These are phyloP conservation scores for Himalopsyche japonica DNA, from an alignment of 2,888 invertebrate species.

Conservation along the genomic window DNA sequence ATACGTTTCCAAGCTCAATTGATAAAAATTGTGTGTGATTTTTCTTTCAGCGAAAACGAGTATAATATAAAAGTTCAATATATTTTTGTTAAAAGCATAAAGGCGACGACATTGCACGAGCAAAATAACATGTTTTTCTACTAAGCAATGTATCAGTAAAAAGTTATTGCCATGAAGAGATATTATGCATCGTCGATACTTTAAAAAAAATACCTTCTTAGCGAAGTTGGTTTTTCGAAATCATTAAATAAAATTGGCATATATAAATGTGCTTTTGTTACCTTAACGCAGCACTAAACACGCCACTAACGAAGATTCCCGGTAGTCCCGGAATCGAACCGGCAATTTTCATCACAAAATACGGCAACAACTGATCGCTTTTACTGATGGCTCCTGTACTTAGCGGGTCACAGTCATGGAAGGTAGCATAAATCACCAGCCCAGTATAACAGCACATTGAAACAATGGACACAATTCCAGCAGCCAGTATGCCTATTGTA, in stretches of 20 bases:
- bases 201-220: too few relatives aligned
- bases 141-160: too few relatives aligned
- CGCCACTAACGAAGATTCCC: constrained; percentile 83
- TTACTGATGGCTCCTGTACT: constrained; percentile 69
- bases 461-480: constrained; percentile 75
- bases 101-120: too few relatives aligned
- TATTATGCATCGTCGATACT: too few relatives aligned
- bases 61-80: too few relatives aligned
- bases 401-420: constrained; percentile 84
- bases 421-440: constrained; percentile 83
- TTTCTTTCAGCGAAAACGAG: too few relatives aligned
- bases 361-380: constrained; percentile 76
- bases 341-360: constrained; percentile 81
- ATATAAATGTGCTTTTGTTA: constrained; percentile 44
- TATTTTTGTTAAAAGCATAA: too few relatives aligned
- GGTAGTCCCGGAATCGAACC: constrained; percentile 75
- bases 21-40: too few relatives aligned
- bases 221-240: too few relatives aligned
- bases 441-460: constrained; percentile 83
- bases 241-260: neutral
- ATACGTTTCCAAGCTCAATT: too few relatives aligned
- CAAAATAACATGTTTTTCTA: too few relatives aligned
- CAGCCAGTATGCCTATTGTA: constrained; percentile 74
- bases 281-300: constrained; percentile 87
- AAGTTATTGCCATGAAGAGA: too few relatives aligned